Evolutionary conservation across 2,888 invertebrate species (phyloP).

Genomic region (Nemotelus pantherinus): DNA sequence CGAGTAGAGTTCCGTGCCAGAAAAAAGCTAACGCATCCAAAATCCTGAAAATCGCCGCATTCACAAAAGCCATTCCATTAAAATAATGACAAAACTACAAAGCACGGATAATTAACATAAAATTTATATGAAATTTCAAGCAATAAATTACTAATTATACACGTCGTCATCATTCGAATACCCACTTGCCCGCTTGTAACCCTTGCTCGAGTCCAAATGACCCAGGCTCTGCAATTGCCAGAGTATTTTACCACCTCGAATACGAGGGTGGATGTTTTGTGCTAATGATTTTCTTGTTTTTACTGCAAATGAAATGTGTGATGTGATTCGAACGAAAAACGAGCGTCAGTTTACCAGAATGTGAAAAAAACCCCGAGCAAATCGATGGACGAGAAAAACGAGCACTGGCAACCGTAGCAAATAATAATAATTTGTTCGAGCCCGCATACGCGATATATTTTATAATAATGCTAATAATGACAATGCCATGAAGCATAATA

Average conservation of each 20-base stretch:
- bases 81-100: slow-evolving; percentile 42
- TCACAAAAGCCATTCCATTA: slow-evolving; percentile 42
- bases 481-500: slow-evolving; percentile 13
- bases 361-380: neutral
- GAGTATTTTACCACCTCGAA: too few species aligned
- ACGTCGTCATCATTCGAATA: slow-evolving; percentile 38
- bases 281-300: slow-evolving; percentile 44
- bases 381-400: neutral
- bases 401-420: slow-evolving; percentile 9
- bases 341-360: neutral
- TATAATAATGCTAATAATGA: slow-evolving; percentile 40
- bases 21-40: neutral
- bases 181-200: neutral
- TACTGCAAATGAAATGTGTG: slow-evolving; percentile 32
- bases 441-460: slow-evolving; percentile 27
- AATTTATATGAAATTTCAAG: slow-evolving; percentile 45
- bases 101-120: slow-evolving; percentile 46
- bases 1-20: too few species aligned
- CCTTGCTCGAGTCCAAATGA: too few species aligned
- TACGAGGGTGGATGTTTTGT: slow-evolving; percentile 9
- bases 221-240: too few species aligned
- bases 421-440: slow-evolving; percentile 31
- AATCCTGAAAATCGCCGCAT: slow-evolving; percentile 22
- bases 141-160: slow-evolving; percentile 46
- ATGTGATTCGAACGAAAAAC: slow-evolving; percentile 37